Evolutionary conservation across 64 coral and sea anemone species (phyloP).

Genomic region (Porites australiensis): DNA sequence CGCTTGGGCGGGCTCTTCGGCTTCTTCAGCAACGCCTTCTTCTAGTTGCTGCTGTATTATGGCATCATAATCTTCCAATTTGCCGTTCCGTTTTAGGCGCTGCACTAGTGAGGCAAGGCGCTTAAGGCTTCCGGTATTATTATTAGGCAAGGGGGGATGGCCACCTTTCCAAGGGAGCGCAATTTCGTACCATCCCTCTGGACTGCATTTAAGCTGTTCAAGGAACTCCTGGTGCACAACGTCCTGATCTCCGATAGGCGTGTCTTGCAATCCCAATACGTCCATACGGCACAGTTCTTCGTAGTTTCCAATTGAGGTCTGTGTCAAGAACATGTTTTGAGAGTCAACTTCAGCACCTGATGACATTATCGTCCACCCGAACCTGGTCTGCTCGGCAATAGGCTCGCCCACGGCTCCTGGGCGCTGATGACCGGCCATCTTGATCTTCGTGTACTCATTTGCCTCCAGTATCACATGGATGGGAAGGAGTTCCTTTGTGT

Average conservation of each 20-base stretch:
- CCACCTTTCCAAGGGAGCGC: conserved; percentile 50
- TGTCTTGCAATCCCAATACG: too few species aligned
- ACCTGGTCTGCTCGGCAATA: neutral
- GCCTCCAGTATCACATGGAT: too few species aligned
- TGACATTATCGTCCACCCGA: too few species aligned
- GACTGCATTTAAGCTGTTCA: too few species aligned
- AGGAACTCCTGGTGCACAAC: too few species aligned
- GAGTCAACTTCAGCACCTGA: neutral
- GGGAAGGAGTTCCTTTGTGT: too few species aligned
- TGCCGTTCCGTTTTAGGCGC: neutral
- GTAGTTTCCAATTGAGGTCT: too few species aligned
- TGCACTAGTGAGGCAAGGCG: neutral
- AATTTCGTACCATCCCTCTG: conserved; percentile 53
- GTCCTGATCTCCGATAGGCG: too few species aligned
- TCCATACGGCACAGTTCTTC: too few species aligned
- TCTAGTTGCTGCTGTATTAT: conserved; percentile 28
- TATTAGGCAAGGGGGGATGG: conserved; percentile 19
- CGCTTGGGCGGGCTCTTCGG: neutral
- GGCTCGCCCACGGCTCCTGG: conserved; percentile 33
- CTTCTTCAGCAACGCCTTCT: conserved; percentile 10
- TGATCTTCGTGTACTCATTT: too few species aligned
- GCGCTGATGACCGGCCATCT: neutral
- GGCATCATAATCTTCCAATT: neutral
- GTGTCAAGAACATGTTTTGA: conserved; percentile 18
- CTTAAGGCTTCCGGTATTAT: conserved; percentile 23